Evolutionary conservation across 2,888 invertebrate species (phyloP).

Genomic region (Eudemis profundana): DNA sequence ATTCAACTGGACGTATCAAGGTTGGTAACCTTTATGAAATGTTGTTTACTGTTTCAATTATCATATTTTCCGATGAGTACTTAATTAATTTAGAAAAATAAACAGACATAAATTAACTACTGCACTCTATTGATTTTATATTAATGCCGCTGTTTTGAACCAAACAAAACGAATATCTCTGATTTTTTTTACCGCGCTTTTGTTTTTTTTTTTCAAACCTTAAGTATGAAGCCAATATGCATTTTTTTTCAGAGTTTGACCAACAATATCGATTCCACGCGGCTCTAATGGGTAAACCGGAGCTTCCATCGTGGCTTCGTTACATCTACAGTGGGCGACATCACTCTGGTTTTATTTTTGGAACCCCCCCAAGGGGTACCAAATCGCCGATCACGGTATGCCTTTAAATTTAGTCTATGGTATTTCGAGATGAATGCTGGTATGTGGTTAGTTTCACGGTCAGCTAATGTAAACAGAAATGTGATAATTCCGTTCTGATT

Average conservation of each 20-base stretch:
- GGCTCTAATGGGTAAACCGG: slow-evolving; percentile 91
- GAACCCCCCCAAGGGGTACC: slow-evolving; percentile 89
- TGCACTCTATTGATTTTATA: too few species aligned
- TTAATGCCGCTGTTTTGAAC: neutral
- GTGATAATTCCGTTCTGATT: slow-evolving; percentile 23
- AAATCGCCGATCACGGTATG: slow-evolving; percentile 68
- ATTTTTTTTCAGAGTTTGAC: slow-evolving; percentile 75
- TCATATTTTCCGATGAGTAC: neutral
- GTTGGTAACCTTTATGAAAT: slow-evolving; percentile 61
- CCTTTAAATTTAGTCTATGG: slow-evolving; percentile 39
- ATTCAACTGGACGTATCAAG: slow-evolving; percentile 92
- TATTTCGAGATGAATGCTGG: slow-evolving; percentile 36
- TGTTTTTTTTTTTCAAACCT: too few species aligned
- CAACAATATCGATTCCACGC: slow-evolving; percentile 90
- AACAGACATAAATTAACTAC: too few species aligned
- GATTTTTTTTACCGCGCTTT: neutral
- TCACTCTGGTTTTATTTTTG: slow-evolving; percentile 92
- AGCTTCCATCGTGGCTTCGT: slow-evolving; percentile 94
- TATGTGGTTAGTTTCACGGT: too few species aligned
- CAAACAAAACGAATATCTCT: neutral
- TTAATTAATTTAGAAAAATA: too few species aligned
- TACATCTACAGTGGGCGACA: slow-evolving; percentile 93
- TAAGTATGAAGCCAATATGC: too few species aligned
- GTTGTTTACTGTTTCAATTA: slow-evolving; percentile 3
- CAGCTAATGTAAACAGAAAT: slow-evolving; percentile 28